A percentile compares a stretch with the other conserved stretches of the same genome.
Evolutionary conservation across 2,888 invertebrate species (phyloP).

Genomic region (Drosophila quinaria): DNA sequence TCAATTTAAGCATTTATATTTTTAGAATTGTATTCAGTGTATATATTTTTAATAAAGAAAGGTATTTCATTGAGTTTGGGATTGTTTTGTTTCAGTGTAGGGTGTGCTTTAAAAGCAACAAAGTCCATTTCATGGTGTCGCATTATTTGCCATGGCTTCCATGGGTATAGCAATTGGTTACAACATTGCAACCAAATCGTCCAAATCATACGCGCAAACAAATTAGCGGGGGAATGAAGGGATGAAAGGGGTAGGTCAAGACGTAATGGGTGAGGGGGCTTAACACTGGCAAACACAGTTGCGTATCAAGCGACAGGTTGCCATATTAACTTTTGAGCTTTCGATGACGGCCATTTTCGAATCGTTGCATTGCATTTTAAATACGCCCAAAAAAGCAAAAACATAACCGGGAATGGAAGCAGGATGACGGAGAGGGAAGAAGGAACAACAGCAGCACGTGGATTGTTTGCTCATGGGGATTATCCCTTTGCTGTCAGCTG

Average conservation of each 20-base stretch:
- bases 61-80: no score
- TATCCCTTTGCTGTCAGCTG: constrained; percentile 80
- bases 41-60: no score
- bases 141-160: constrained; percentile 70
- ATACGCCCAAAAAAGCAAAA: neutral
- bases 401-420: neutral
- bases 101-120: neutral
- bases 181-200: constrained; percentile 40
- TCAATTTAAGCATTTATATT: neutral
- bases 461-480: constrained; percentile 75
- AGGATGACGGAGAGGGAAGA: neutral
- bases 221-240: neutral
- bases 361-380: constrained; percentile 35
- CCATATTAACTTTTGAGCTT: constrained; percentile 46
- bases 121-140: constrained; percentile 28
- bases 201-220: constrained; percentile 42
- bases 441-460: constrained; percentile 45
- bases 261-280: neutral
- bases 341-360: constrained; percentile 58
- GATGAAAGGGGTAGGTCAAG: neutral
- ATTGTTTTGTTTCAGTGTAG: neutral
- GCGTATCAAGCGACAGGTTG: constrained; percentile 51
- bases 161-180: constrained; percentile 42
- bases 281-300: constrained; percentile 24
- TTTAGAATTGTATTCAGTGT: no score